These are phyloP conservation scores for Neosalanx taihuensis DNA, from an alignment of 2,797 vertebrate genomes.

Conservation along the genomic window DNA sequence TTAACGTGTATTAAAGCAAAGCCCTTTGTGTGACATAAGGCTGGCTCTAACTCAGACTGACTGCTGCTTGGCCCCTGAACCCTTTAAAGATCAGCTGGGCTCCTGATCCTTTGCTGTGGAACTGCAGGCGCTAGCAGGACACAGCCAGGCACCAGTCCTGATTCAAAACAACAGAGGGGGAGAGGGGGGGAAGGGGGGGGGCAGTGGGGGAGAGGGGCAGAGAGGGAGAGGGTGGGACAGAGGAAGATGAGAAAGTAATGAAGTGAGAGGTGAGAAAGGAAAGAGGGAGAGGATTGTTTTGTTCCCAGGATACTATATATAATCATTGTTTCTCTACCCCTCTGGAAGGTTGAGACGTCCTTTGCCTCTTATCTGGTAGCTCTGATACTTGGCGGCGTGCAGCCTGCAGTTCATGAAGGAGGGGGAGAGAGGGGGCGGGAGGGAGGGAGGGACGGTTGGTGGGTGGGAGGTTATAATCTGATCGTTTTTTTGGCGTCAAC, in stretches of 20 bases:
- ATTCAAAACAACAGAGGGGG: neutral
- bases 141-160: neutral
- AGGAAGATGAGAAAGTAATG: neutral
- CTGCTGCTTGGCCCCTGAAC: neutral
- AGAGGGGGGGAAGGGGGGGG: neutral
- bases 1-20: constrained; percentile 5
- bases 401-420: neutral
- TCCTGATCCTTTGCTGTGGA: neutral
- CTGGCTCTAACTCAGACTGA: neutral
- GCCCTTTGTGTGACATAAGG: constrained; percentile 1
- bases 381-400: neutral
- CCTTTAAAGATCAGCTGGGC: constrained; percentile 4
- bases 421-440: neutral
- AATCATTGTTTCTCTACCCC: neutral
- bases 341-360: neutral
- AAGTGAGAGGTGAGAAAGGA: neutral
- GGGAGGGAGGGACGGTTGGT: too few relatives aligned
- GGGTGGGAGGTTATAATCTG: too few relatives aligned
- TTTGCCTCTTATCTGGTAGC: neutral
- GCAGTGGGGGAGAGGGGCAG: neutral
- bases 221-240: neutral
- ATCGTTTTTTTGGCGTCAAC: too few relatives aligned
- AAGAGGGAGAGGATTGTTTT: neutral
- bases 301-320: neutral
- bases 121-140: neutral